Evolutionary conservation across 2,888 invertebrate species (phyloP).

Genomic region (Hyppa rectilinea): DNA sequence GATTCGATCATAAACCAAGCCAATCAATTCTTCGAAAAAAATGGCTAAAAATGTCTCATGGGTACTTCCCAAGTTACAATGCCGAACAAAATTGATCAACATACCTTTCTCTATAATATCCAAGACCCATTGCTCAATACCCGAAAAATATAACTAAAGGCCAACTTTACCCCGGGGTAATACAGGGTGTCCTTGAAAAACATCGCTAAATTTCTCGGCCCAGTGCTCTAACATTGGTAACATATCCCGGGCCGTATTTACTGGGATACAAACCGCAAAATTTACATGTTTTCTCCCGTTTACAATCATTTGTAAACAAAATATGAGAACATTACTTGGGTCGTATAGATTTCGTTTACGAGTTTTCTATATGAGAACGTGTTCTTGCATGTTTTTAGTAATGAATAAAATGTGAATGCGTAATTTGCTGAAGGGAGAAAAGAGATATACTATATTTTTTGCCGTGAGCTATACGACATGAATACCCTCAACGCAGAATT

Average conservation of each 20-base stretch:
- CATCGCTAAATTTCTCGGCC: constrained; percentile 33
- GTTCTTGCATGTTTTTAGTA: constrained; percentile 5
- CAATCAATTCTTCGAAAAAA: not conserved
- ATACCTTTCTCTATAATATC: not conserved
- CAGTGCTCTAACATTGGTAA: constrained; percentile 43
- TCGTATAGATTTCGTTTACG: constrained; percentile 34
- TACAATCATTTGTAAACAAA: constrained; percentile 62
- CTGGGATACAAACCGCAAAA: constrained; percentile 42
- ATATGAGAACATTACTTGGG: constrained; percentile 44
- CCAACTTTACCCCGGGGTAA: constrained; percentile 39
- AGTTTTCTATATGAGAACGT: constrained; percentile 33
- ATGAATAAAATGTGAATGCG: not conserved
- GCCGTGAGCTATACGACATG: too few species aligned
- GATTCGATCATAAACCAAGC: not conserved
- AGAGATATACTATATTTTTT: too few species aligned
- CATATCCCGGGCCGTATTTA: constrained; percentile 41
- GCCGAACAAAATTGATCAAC: not conserved
- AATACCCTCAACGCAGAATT: too few species aligned
- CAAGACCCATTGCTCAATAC: not conserved
- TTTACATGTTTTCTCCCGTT: constrained; percentile 55
- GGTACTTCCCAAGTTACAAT: not conserved
- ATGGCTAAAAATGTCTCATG: not conserved
- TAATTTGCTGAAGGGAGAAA: not conserved
- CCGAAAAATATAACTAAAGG: constrained; percentile 13
- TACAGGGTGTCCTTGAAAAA: constrained; percentile 51